Percentiles rank a stretch among this genome's conserved stretches.
These are phyloP conservation scores for Melanogrammus aeglefinus DNA, from an alignment of 2,797 vertebrate genomes.

Conservation along the genomic window DNA sequence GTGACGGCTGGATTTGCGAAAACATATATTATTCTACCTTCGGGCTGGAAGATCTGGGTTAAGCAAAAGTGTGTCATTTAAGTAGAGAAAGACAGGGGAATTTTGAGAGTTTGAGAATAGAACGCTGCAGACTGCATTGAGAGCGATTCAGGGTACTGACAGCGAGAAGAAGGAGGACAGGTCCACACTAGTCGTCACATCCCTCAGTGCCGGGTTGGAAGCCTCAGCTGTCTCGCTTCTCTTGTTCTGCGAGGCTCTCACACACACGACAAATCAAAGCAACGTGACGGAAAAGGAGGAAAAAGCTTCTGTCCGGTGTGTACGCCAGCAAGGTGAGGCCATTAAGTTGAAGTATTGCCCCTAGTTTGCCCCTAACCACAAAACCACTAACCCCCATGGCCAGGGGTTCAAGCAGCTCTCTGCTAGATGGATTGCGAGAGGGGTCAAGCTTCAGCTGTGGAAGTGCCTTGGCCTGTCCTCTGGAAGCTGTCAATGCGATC, in stretches of 20 bases:
- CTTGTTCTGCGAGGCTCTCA: slow-evolving; percentile 28
- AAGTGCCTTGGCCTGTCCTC: slow-evolving; percentile 20
- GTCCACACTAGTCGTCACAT: slow-evolving; percentile 58
- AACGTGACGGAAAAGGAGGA: slow-evolving; percentile 18
- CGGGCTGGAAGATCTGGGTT: slow-evolving; percentile 13
- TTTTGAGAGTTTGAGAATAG: slow-evolving; percentile 23
- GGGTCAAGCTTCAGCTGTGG: slow-evolving; percentile 43
- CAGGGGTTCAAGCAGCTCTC: slow-evolving; percentile 40
- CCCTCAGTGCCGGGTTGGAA: slow-evolving; percentile 49
- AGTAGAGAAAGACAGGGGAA: slow-evolving; percentile 17
- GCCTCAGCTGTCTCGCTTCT: slow-evolving; percentile 33
- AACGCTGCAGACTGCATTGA: slow-evolving; percentile 24
- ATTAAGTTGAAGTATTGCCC: slow-evolving; percentile 40
- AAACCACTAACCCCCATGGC: slow-evolving; percentile 19
- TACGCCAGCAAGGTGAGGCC: slow-evolving; percentile 3
- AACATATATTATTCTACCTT: not conserved
- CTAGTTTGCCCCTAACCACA: slow-evolving; percentile 14
- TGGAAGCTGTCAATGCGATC: slow-evolving; percentile 21
- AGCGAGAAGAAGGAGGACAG: slow-evolving; percentile 45
- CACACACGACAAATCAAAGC: slow-evolving; percentile 41
- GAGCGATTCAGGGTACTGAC: slow-evolving; percentile 22
- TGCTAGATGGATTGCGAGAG: slow-evolving; percentile 50
- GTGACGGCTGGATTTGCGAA: slow-evolving; percentile 1
- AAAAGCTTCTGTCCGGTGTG: slow-evolving; percentile 13
- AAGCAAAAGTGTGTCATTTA: slow-evolving; percentile 24